phyloP scores from a whole-genome alignment of 2,888 invertebrate species.

The Hylaea fasciaria region DNA sequence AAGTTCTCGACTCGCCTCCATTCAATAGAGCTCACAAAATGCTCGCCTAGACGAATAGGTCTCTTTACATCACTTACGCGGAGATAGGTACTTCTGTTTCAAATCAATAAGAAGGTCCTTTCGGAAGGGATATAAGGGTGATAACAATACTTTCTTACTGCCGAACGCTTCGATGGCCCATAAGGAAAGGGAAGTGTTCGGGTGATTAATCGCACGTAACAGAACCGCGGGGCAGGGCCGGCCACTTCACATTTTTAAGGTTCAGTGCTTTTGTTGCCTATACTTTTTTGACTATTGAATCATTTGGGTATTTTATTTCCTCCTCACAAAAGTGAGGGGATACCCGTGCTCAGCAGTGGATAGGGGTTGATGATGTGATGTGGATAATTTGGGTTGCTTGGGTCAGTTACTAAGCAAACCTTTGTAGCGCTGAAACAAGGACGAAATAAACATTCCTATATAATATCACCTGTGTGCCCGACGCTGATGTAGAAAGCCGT shows the following conservation, averaged over 20 bases:
- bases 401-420: constrained; percentile 2
- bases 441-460: background rate
- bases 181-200: constrained; percentile 32
- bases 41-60: constrained; percentile 24
- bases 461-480: constrained; percentile 87
- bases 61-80: constrained; percentile 17
- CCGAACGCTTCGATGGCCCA: constrained; percentile 22
- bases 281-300: constrained; percentile 20
- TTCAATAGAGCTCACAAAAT: constrained; percentile 29
- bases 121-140: constrained; percentile 32
- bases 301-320: constrained; percentile 10
- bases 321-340: too few relatives aligned
- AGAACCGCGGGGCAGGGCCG: constrained; percentile 28
- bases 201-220: constrained; percentile 37
- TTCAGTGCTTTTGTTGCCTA: constrained; percentile 18
- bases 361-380: too few relatives aligned
- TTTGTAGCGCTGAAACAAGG: constrained; percentile 9
- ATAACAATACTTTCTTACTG: constrained; percentile 34
- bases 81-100: constrained; percentile 35
- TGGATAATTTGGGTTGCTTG: constrained; percentile 3
- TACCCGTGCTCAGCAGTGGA: too few relatives aligned
- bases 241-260: constrained; percentile 27
- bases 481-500: constrained; percentile 91
- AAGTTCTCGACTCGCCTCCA: constrained; percentile 13
- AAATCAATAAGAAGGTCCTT: constrained; percentile 30